A percentile compares a stretch with the other conserved stretches of the same genome.
Evolutionary conservation across 1,140 invertebrate species (phyloP).

Genomic region (Zaprionus vittiger): DNA sequence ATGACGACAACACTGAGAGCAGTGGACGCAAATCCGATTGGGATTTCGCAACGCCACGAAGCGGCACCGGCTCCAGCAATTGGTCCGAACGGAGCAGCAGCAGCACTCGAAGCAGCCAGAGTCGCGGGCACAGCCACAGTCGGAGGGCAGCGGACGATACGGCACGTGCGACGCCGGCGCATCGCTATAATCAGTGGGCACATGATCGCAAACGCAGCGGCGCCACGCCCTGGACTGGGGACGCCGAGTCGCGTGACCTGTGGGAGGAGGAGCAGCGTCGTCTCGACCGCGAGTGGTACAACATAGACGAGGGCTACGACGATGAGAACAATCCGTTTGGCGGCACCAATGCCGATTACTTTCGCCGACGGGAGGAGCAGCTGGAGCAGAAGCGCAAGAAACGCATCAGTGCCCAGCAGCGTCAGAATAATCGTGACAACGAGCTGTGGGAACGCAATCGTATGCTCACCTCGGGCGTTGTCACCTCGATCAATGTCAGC

Average conservation of each 20-base stretch:
- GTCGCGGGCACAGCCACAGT: constrained; percentile 25
- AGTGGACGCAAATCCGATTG: constrained; percentile 91
- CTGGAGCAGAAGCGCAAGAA: constrained; percentile 95
- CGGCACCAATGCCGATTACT: constrained; percentile 95
- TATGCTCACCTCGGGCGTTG: constrained; percentile 98
- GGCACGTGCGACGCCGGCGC: constrained; percentile 92
- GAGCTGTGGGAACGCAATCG: constrained; percentile 99
- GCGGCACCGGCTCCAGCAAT: constrained; percentile 78
- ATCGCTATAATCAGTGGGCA: constrained; percentile 91
- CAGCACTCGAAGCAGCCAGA: constrained; percentile 42
- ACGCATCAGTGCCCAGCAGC: constrained; percentile 95
- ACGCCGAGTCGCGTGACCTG: constrained; percentile 89
- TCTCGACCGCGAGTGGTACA: constrained; percentile 98
- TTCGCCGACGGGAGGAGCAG: constrained; percentile 94
- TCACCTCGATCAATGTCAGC: constrained; percentile 94
- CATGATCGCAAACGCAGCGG: constrained; percentile 88
- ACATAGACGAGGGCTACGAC: constrained; percentile 96
- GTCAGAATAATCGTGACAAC: constrained; percentile 98
- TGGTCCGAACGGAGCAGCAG: constrained; percentile 70
- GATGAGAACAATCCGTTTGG: constrained; percentile 97
- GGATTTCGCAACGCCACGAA: constrained; percentile 96
- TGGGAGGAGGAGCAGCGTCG: constrained; percentile 98
- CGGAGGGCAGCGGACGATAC: constrained; percentile 87
- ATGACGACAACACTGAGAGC: constrained; percentile 86
- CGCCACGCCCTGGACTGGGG: constrained; percentile 87